These are phyloP conservation scores for Bibio marci DNA, from an alignment of 2,888 invertebrate genomes.

Conservation along the genomic window DNA sequence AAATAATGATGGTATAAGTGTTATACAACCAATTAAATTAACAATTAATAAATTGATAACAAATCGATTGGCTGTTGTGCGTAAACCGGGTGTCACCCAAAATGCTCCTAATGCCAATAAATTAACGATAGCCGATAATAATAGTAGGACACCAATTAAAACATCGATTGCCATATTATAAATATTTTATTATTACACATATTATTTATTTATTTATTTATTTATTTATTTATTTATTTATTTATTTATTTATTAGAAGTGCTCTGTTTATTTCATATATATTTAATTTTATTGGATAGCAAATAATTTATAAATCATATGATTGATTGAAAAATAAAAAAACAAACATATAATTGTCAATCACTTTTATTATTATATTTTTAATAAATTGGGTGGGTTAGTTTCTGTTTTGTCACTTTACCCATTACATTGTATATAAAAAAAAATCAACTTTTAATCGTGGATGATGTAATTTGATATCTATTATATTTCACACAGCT, in stretches of 20 bases:
- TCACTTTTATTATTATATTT: too few species aligned
- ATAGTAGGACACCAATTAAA: conserved; percentile 27
- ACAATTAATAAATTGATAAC: conserved; percentile 29
- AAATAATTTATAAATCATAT: too few species aligned
- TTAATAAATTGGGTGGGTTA: too few species aligned
- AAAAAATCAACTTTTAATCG: too few species aligned
- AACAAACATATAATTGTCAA: too few species aligned
- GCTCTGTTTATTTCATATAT: not conserved
- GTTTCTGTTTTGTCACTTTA: too few species aligned
- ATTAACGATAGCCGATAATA: conserved; percentile 28
- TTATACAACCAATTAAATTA: conserved; percentile 26
- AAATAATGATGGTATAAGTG: conserved; percentile 25
- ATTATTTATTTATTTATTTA: not conserved
- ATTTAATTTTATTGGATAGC: too few species aligned
- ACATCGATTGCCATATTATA: conserved; percentile 31
- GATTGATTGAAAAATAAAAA: too few species aligned
- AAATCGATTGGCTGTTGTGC: conserved; percentile 30
- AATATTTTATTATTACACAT: conserved; percentile 15
- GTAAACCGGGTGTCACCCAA: conserved; percentile 29
- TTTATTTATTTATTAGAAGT: not conserved
- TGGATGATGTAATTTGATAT: too few species aligned
- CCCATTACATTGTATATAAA: too few species aligned
- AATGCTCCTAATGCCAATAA: conserved; percentile 29
- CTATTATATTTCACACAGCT: too few species aligned
- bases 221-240: conserved; percentile 1